Percentiles rank a stretch among this genome's conserved stretches.
phyloP scores from a whole-genome alignment of 1,140 invertebrate species.

The Procambarus clarkii region DNA sequence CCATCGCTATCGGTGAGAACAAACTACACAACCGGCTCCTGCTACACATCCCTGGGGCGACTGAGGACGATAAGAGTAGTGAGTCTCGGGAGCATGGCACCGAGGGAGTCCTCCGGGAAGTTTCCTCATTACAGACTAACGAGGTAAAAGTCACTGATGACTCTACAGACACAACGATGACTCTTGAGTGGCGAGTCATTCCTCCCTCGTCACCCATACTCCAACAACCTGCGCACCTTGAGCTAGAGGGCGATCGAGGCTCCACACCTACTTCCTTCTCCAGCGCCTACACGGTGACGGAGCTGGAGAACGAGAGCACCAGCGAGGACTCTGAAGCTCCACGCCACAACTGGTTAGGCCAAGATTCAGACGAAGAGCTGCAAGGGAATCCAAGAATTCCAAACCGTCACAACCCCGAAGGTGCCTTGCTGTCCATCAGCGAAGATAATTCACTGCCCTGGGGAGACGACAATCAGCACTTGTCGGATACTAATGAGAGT shows the following conservation, averaged over 20 bases:
- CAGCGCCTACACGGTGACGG: slow-evolving; percentile 69
- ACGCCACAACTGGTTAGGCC: slow-evolving; percentile 45
- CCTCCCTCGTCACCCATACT: slow-evolving; percentile 1
- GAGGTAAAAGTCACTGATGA: background rate
- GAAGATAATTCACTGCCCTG: slow-evolving; percentile 15
- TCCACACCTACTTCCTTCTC: slow-evolving; percentile 66
- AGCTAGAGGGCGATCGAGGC: slow-evolving; percentile 29
- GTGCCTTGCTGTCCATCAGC: background rate
- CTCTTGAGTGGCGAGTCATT: slow-evolving; percentile 38
- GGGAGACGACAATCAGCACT: background rate
- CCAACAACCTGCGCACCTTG: slow-evolving; percentile 3
- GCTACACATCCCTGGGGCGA: background rate
- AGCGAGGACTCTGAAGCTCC: slow-evolving; percentile 37
- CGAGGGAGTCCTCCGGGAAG: background rate
- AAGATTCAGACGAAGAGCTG: slow-evolving; percentile 40
- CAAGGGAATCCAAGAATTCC: background rate
- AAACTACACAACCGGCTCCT: background rate
- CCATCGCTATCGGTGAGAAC: slow-evolving; percentile 33
- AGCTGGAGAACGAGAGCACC: slow-evolving; percentile 45
- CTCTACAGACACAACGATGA: background rate
- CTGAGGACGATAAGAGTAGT: background rate
- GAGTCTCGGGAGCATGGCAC: background rate
- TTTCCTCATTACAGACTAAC: background rate
- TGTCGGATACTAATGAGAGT: background rate
- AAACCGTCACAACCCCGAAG: background rate